Evolutionary conservation across 2,888 invertebrate genomes (phyloP).

Genomic region (Didymodactylos carnosus): DNA sequence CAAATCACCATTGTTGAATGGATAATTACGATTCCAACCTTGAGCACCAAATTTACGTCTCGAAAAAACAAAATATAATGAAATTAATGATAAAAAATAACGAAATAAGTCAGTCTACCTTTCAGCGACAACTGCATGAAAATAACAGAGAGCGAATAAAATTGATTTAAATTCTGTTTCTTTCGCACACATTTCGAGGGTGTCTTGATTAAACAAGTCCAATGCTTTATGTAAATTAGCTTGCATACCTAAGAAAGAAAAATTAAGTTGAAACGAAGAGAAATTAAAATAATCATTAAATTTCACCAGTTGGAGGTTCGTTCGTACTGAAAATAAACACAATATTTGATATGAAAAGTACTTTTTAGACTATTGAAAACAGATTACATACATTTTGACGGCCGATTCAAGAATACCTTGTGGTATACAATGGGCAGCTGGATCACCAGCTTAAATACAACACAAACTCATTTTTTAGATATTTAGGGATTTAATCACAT

Average conservation of each 20-base stretch:
- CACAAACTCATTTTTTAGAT: no score
- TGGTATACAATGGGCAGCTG: constrained; percentile 74
- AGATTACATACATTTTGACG: constrained; percentile 51
- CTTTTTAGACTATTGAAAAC: not conserved
- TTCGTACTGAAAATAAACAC: constrained; percentile 43
- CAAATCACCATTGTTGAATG: constrained; percentile 76
- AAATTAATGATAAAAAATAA: not conserved
- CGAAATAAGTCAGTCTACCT: constrained; percentile 32
- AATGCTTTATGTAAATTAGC: constrained; percentile 85
- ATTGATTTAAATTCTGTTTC: constrained; percentile 89
- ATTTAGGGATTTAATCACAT: no score
- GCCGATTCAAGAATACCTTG: constrained; percentile 82
- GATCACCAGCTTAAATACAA: constrained; percentile 62
- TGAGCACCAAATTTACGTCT: constrained; percentile 75
- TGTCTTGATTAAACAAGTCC: constrained; percentile 80
- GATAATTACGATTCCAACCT: constrained; percentile 66
- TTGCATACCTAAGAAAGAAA: constrained; percentile 80
- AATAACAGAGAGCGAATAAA: constrained; percentile 73
- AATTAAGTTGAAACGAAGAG: not conserved
- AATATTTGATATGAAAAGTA: not conserved
- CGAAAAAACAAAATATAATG: not conserved
- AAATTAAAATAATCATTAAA: not conserved
- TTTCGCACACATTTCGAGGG: constrained; percentile 76
- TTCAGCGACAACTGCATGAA: constrained; percentile 85
- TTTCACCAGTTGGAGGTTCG: constrained; percentile 89